Evolutionary conservation across 2,888 invertebrate genomes (phyloP), one percentile per base, ranked within the genome.

Genomic region (Cyaniris semiargus): DNA sequence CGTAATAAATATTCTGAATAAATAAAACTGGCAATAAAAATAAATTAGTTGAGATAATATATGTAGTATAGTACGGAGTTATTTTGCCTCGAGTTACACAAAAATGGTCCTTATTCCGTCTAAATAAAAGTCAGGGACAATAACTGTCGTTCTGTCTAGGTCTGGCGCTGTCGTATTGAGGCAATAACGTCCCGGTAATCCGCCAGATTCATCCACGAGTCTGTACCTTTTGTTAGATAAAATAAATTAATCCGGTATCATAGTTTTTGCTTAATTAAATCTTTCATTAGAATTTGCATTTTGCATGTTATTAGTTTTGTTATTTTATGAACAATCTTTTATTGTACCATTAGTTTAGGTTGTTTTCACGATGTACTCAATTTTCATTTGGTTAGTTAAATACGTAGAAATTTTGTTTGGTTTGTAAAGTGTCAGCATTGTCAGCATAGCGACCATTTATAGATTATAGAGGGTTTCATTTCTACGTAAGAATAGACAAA

Each of bases 121-220:
- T 53, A 5, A 18, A 53, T 53, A 53, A 18, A 18, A 18, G 18
- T 18, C 53, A 53, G 18, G 53, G 53, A 53, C 15, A 53, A 18
- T 53, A 53, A 18, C 31, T 66, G 66, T 23, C 66, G 27, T 23
- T 27, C 60, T 2, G 27, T 66, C 27, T 66, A 27, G 15, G 66
- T 27, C 66, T 66, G 66, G 66, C 66, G 5, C 27, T 66, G 82
- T 82, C 80, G 79, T 79, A 78, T 79, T 77, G 78, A 82, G 86
- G 89, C 88, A 90, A 91, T 91, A 90, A 88, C 85, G 83, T 80
- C 78, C 81, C 86, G 82, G 87, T 91, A 92, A 92, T 92, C 91
- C 90, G 78, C 56, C 78, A 79, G 83, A 85, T 66, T 66, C 60
- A 85, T 85, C 83, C 80, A 81, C 79, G 81, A 81, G 81, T 83